phyloP scores from a whole-genome alignment of 2,797 vertebrate species.

The Heliangelus exortis region DNA sequence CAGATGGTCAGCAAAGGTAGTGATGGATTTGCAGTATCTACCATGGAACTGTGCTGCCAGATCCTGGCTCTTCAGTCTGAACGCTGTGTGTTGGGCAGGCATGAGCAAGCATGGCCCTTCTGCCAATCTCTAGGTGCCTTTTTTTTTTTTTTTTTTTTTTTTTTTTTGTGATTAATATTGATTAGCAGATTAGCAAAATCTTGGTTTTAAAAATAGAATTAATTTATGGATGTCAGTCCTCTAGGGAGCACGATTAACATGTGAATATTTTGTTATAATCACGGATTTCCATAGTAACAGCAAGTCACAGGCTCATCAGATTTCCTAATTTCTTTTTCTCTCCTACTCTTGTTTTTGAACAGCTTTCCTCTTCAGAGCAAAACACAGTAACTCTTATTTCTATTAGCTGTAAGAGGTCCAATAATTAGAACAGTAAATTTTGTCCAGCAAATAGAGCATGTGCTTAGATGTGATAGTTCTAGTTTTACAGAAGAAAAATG shows the following conservation, averaged over 20 bases:
- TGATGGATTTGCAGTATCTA: not conserved
- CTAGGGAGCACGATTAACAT: not conserved
- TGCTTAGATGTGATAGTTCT: constrained; percentile 30
- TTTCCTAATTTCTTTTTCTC: not conserved
- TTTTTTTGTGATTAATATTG: not conserved
- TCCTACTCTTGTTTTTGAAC: constrained; percentile 22
- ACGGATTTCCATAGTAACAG: constrained; percentile 56
- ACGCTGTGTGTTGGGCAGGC: not conserved
- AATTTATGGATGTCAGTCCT: constrained; percentile 12
- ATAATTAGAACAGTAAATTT: constrained; percentile 69
- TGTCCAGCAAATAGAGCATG: constrained; percentile 16
- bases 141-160: not conserved
- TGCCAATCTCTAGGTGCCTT: not conserved
- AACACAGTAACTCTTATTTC: constrained; percentile 36
- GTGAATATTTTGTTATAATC: constrained; percentile 47
- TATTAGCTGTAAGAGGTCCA: constrained; percentile 30
- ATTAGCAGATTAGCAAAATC: not conserved
- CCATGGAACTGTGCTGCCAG: not conserved
- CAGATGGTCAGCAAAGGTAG: not conserved
- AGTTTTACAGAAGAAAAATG: constrained; percentile 16
- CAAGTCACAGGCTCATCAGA: not conserved
- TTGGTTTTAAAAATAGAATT: constrained; percentile 1
- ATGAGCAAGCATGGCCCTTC: not conserved
- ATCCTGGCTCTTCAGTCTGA: not conserved
- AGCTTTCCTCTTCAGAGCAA: constrained; percentile 20